Evolutionary conservation across 2,888 invertebrate genomes (phyloP).

Genomic region (Mythimna pallens): DNA sequence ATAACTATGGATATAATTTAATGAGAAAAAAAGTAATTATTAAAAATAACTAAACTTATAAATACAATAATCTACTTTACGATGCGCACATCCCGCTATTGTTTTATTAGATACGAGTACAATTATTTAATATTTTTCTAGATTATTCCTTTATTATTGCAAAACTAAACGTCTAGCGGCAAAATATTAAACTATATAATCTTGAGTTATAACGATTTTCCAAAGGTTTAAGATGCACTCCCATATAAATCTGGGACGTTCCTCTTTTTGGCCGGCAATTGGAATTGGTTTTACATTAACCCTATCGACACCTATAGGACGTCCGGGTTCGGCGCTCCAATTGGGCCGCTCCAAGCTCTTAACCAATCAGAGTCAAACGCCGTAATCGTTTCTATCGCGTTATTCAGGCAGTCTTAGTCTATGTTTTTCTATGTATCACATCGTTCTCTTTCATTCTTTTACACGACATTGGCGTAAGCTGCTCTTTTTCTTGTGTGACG

Average conservation of each 20-base stretch:
- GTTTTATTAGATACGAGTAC: not conserved
- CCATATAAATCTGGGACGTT: not conserved
- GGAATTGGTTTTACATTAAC: no score
- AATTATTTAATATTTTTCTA: constrained; percentile 2
- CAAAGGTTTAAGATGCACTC: not conserved
- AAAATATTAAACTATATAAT: constrained; percentile 1
- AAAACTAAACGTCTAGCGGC: not conserved
- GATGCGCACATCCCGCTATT: constrained; percentile 4
- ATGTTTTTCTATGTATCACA: no score
- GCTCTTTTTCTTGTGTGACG: no score
- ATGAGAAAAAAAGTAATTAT: not conserved
- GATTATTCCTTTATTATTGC: constrained; percentile 7
- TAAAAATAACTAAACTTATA: not conserved
- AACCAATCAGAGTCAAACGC: no score
- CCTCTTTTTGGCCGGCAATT: no score
- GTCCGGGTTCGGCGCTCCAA: no score
- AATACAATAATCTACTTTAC: constrained; percentile 1
- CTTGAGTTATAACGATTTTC: not conserved
- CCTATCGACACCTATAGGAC: no score
- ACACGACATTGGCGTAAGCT: no score
- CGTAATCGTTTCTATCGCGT: no score
- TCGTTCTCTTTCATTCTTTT: no score
- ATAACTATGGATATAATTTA: constrained; percentile 13
- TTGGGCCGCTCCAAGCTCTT: no score
- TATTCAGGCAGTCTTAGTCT: no score